phyloP scores from a whole-genome alignment of 2,797 vertebrate genomes.

The Intellagama lesueurii region DNA sequence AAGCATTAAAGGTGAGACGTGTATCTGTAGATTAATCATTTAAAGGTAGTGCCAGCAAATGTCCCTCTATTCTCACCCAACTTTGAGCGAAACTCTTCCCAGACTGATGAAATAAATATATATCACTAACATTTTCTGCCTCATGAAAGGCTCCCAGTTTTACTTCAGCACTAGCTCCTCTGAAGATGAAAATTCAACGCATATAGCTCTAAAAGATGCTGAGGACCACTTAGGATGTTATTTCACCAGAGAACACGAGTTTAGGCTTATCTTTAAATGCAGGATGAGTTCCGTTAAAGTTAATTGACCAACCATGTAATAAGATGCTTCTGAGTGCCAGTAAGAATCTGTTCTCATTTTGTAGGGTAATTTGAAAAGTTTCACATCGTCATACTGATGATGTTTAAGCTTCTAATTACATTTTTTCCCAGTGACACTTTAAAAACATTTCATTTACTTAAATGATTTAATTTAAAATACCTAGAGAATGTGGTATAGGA shows the following conservation, averaged over 20 bases:
- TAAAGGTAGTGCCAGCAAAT: too few species aligned
- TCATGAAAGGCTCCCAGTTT: too few species aligned
- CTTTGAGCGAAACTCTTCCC: too few species aligned
- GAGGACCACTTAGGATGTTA: neutral
- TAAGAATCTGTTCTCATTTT: conserved; percentile 34
- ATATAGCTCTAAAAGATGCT: neutral
- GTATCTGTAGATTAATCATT: too few species aligned
- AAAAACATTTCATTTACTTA: conserved; percentile 39
- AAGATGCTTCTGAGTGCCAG: conserved; percentile 21
- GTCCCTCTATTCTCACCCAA: too few species aligned
- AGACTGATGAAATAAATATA: too few species aligned
- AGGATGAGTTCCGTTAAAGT: conserved; percentile 29
- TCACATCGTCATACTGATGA: conserved; percentile 30
- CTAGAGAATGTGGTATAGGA: conserved; percentile 21
- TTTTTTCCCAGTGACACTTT: neutral
- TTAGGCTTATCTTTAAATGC: conserved; percentile 32
- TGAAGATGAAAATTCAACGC: neutral
- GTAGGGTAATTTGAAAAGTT: conserved; percentile 40
- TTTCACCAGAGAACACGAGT: conserved; percentile 3
- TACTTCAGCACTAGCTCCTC: neutral
- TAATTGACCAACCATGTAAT: conserved; percentile 43
- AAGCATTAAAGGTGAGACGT: too few species aligned
- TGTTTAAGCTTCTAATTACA: conserved; percentile 31
- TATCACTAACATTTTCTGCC: too few species aligned
- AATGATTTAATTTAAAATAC: conserved; percentile 38